A percentile compares a stretch with the other conserved stretches of the same genome.
These are phyloP conservation scores for Lasioglossum baleicum DNA, from an alignment of 1,140 invertebrate genomes.

Conservation along the genomic window DNA sequence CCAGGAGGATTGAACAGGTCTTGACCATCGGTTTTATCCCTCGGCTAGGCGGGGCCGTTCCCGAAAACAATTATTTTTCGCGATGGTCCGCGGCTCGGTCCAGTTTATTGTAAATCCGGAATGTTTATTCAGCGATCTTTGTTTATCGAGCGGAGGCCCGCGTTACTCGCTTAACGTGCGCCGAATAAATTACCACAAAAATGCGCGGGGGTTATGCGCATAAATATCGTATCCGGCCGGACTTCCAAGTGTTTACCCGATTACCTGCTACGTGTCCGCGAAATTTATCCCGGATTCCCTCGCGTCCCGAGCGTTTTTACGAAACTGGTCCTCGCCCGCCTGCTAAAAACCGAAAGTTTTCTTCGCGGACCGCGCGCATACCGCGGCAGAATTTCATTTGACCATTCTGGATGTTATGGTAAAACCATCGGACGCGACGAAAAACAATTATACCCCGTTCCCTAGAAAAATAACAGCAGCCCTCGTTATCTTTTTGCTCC, in stretches of 20 bases:
- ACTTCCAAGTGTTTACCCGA: slow-evolving; percentile 45
- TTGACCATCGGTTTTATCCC: too few relatives aligned
- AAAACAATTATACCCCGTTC: not conserved
- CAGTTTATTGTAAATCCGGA: slow-evolving; percentile 40
- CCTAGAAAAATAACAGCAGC: not conserved
- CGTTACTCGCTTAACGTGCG: slow-evolving; percentile 43
- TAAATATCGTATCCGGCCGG: slow-evolving; percentile 39
- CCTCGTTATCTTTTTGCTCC: too few relatives aligned
- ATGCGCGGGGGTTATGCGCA: slow-evolving; percentile 37
- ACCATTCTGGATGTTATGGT: not conserved
- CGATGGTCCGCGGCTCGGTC: not conserved
- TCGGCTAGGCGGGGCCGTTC: too few relatives aligned
- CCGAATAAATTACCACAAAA: slow-evolving; percentile 57
- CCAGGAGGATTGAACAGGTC: too few relatives aligned
- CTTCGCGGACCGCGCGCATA: slow-evolving; percentile 12
- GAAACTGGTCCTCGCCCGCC: not conserved
- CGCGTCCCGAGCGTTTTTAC: slow-evolving; percentile 28
- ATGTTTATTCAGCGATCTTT: slow-evolving; percentile 53
- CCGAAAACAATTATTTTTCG: not conserved
- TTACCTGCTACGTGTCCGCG: slow-evolving; percentile 44
- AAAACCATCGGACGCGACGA: not conserved
- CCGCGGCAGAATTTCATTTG: slow-evolving; percentile 17
- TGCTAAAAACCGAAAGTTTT: slow-evolving; percentile 8
- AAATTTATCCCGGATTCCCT: slow-evolving; percentile 54
- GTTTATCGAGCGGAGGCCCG: slow-evolving; percentile 47